Evolutionary conservation across 1,140 invertebrate genomes (phyloP).

Genomic region (Mizuhopecten yessoensis): DNA sequence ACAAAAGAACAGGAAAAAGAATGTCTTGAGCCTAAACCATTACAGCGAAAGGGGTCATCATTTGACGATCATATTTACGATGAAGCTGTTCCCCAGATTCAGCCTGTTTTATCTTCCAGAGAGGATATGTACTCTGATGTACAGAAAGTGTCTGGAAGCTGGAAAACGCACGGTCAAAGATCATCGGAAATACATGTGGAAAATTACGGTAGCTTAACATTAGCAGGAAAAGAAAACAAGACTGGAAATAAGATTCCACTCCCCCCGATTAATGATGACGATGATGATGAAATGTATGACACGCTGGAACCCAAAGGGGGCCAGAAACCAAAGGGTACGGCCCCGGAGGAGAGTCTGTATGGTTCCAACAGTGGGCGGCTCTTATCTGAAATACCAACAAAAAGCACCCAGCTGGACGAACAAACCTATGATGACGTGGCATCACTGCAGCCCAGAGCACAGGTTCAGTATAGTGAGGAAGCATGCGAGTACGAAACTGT

Average conservation of each 20-base stretch:
- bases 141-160: not conserved
- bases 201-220: not conserved
- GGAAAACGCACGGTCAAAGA: slow-evolving; percentile 12
- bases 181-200: not conserved
- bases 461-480: not conserved
- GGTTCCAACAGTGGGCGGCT: not conserved
- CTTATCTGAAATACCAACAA: not conserved
- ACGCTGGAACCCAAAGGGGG: not conserved
- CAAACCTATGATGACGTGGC: not conserved
- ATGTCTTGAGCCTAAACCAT: not conserved
- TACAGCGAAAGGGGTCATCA: not conserved
- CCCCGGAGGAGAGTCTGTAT: not conserved
- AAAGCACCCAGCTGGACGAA: not conserved
- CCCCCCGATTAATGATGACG: not conserved
- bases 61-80: slow-evolving; percentile 5
- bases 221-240: not conserved
- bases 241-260: not conserved
- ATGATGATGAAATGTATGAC: not conserved
- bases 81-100: not conserved
- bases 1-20: not conserved
- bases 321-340: not conserved
- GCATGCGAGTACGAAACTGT: not conserved
- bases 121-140: not conserved
- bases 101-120: not conserved
- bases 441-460: not conserved